Conservation (phyloP, 2,113 vertebrate species). For the Toxotes jaculatrix region DNA sequence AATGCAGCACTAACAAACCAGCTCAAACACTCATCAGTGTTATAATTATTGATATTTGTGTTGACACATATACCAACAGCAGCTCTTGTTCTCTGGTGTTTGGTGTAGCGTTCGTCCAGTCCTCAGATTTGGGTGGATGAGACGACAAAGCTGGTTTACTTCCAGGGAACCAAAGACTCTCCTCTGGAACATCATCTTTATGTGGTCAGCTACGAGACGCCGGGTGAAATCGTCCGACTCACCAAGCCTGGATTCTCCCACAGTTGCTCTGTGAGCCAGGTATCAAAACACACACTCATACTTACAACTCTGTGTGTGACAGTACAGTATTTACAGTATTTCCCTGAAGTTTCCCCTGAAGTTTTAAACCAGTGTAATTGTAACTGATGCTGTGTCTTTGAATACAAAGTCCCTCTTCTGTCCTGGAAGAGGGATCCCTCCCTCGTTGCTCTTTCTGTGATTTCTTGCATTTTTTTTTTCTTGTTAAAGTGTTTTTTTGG, state of each 20-base stretch:
- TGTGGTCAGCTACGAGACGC: conserved; percentile 90
- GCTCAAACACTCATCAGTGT: not conserved
- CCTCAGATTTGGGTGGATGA: conserved; percentile 95
- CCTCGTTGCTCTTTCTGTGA: no score
- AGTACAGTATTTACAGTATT: no score
- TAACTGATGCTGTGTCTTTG: no score
- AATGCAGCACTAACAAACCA: not conserved
- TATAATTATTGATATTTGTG: not conserved
- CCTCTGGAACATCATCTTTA: conserved; percentile 96
- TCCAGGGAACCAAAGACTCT: conserved; percentile 95
- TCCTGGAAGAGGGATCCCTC: no score
- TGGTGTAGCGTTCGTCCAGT: conserved; percentile 62
- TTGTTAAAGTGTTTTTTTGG: no score
- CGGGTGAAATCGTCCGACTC: conserved; percentile 90
- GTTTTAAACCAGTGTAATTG: no score
- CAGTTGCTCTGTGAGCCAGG: conserved; percentile 96
- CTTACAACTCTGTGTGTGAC: not conserved
- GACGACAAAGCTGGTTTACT: conserved; percentile 91
- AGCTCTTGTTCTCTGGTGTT: conserved; percentile 12
- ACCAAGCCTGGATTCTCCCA: conserved; percentile 94
- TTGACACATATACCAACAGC: not conserved
- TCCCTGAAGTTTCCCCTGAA: no score
- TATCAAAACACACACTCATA: conserved; percentile 45
- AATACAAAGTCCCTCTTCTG: no score
- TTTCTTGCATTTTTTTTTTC: no score